These are phyloP conservation scores for Hydrochoerus hydrochaeris DNA, from an alignment of 2,113 vertebrate genomes.

Conservation along the genomic window DNA sequence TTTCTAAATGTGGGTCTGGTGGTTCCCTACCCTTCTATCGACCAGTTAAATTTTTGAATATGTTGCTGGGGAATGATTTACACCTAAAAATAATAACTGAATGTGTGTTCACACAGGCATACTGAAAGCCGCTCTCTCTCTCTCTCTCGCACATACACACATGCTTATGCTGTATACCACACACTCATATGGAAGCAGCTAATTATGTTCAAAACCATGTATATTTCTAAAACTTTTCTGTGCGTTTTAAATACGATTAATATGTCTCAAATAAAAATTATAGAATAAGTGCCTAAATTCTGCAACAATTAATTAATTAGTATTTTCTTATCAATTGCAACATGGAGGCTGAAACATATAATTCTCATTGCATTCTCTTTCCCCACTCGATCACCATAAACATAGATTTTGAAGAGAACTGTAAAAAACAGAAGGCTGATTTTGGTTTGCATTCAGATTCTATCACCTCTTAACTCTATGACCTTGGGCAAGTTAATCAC, in stretches of 20 bases:
- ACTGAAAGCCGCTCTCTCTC: not conserved
- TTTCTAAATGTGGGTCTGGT: conserved; percentile 58
- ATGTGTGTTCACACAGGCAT: not conserved
- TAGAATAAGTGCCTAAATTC: not conserved
- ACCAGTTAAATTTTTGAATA: conserved; percentile 63
- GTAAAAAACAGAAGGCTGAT: not conserved
- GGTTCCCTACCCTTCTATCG: not conserved
- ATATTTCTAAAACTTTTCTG: conserved; percentile 31
- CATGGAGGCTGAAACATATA: not conserved
- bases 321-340: conserved; percentile 50
- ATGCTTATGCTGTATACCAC: not conserved
- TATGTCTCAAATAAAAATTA: conserved; percentile 62
- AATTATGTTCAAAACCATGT: conserved; percentile 31
- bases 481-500: not conserved
- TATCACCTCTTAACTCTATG: not conserved
- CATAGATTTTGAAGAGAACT: conserved; percentile 32
- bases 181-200: not conserved
- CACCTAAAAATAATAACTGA: conserved; percentile 56
- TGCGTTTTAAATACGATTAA: not conserved
- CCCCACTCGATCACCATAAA: not conserved
- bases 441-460: not conserved
- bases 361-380: not conserved
- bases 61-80: conserved; percentile 51
- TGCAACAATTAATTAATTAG: conserved; percentile 15
- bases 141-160: fast-evolving